Conservation (phyloP, 2,888 invertebrate species). For the Hydroisotoma schaefferi region DNA sequence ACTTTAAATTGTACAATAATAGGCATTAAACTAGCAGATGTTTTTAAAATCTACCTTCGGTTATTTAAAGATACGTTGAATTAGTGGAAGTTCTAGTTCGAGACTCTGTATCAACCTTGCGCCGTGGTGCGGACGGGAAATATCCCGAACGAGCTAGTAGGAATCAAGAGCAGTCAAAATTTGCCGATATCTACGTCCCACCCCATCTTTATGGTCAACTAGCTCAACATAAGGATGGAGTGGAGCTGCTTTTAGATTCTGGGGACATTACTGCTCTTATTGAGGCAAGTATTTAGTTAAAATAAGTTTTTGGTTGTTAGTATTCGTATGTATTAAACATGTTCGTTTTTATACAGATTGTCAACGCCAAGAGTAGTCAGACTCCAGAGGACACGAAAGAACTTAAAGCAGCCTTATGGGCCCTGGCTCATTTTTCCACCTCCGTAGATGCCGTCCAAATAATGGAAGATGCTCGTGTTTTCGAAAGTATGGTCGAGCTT, state of each 20-base stretch:
- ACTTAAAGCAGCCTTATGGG: slow-evolving; percentile 87
- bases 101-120: slow-evolving; percentile 78
- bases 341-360: slow-evolving; percentile 50
- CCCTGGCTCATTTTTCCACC: slow-evolving; percentile 73
- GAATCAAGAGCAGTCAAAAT: slow-evolving; percentile 49
- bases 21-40: not conserved
- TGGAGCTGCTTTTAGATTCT: slow-evolving; percentile 57
- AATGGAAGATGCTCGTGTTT: slow-evolving; percentile 61
- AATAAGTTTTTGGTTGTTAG: not conserved
- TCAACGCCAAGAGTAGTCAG: slow-evolving; percentile 58
- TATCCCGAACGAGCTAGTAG: slow-evolving; percentile 67
- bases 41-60: slow-evolving; percentile 1
- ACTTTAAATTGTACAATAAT: not conserved
- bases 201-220: slow-evolving; percentile 84
- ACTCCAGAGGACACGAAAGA: slow-evolving; percentile 69
- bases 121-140: slow-evolving; percentile 71
- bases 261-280: slow-evolving; percentile 40
- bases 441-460: slow-evolving; percentile 72
- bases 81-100: slow-evolving; percentile 85
- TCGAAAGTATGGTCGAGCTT: slow-evolving; percentile 59
- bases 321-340: slow-evolving; percentile 8
- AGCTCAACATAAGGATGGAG: slow-evolving; percentile 64
- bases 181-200: slow-evolving; percentile 56
- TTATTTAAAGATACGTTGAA: slow-evolving; percentile 67
- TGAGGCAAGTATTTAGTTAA: slow-evolving; percentile 20